phyloP scores from a whole-genome alignment of 23 tunicate species.

The Aplidium turbinatum region DNA sequence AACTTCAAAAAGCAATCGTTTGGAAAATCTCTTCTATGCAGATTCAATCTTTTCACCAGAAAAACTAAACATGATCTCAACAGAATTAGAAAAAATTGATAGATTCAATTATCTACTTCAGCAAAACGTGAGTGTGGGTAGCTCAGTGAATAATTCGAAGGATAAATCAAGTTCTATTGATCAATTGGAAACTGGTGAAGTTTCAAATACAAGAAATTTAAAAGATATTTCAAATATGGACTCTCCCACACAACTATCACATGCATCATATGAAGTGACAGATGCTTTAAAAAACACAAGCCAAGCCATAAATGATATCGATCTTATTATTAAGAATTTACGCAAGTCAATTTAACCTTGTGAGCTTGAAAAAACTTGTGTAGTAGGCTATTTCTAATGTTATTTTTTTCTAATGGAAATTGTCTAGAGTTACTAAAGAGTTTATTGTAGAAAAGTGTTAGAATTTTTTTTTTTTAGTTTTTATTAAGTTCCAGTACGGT shows the following conservation, averaged over 20 bases:
- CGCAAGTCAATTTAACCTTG: too few species aligned
- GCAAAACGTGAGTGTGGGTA: not conserved
- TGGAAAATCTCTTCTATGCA: slow-evolving; percentile 34
- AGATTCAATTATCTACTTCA: slow-evolving; percentile 29
- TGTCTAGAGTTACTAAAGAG: not conserved
- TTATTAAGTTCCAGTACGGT: not conserved
- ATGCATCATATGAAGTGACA: slow-evolving; percentile 15
- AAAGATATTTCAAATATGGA: too few species aligned
- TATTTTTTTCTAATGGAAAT: not conserved
- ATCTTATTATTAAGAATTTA: slow-evolving; percentile 22
- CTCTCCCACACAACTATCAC: not conserved
- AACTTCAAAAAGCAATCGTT: slow-evolving; percentile 13
- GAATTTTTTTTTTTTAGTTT: not conserved
- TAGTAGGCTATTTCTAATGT: not conserved
- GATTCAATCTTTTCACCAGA: slow-evolving; percentile 52
- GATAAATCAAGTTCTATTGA: not conserved
- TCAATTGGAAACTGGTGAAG: not conserved
- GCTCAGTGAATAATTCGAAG: not conserved
- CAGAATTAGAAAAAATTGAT: slow-evolving; percentile 65
- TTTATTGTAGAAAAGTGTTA: not conserved
- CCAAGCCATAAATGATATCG: slow-evolving; percentile 60
- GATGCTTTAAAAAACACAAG: slow-evolving; percentile 32
- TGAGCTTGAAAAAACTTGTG: too few species aligned
- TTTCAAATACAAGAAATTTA: not conserved
- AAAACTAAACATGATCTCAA: slow-evolving; percentile 41